These are phyloP conservation scores for Rhagoletis pomonella DNA, from an alignment of 1,140 invertebrate genomes.

Conservation along the genomic window DNA sequence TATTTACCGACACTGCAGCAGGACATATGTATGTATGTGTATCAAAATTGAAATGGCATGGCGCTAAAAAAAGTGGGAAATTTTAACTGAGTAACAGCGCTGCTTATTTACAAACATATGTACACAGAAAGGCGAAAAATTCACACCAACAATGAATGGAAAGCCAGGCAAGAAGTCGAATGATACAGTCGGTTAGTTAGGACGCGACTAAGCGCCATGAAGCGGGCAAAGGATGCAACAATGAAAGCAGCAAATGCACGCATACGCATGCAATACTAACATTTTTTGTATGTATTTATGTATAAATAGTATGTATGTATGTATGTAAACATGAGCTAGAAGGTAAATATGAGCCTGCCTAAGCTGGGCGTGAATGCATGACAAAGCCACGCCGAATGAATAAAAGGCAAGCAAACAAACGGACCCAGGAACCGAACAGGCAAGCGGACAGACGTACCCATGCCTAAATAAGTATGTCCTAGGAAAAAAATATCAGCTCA, in stretches of 20 bases:
- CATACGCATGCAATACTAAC: neutral
- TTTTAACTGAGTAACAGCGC: neutral
- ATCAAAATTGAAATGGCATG: neutral
- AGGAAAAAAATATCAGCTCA: slow-evolving; percentile 35
- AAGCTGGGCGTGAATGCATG: slow-evolving; percentile 35
- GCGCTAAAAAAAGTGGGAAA: neutral
- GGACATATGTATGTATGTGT: slow-evolving; percentile 1
- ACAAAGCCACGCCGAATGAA: slow-evolving; percentile 40
- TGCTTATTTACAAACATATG: neutral
- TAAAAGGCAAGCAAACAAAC: slow-evolving; percentile 18
- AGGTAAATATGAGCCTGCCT: neutral
- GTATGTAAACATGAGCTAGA: neutral
- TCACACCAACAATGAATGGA: slow-evolving; percentile 38
- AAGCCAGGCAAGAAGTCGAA: neutral
- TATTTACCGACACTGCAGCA: neutral
- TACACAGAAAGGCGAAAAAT: slow-evolving; percentile 36
- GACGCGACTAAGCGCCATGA: slow-evolving; percentile 18
- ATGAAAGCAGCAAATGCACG: neutral
- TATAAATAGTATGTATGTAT: neutral
- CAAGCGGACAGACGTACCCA: no score
- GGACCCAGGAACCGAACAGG: neutral
- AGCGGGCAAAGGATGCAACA: neutral
- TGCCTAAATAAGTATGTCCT: neutral
- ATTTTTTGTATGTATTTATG: neutral
- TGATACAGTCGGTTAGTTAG: slow-evolving; percentile 11